Evolutionary conservation across 2,113 vertebrate genomes (phyloP).

Genomic region (Syrrhaptes paradoxus): DNA sequence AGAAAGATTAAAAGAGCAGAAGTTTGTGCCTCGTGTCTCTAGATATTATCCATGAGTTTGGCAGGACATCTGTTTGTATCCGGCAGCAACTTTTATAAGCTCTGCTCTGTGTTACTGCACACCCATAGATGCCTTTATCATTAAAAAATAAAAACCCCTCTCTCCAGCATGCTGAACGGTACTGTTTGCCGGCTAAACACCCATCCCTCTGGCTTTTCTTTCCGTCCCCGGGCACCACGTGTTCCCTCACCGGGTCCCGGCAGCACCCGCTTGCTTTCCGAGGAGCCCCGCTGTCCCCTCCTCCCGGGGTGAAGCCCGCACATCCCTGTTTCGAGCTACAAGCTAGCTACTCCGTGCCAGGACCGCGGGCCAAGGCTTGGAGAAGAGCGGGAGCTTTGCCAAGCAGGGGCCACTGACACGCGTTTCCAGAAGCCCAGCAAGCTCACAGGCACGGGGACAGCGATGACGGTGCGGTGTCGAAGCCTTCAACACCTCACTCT

Average conservation of each 20-base stretch:
- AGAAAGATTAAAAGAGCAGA: not conserved
- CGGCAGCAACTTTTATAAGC: not conserved
- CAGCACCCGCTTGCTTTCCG: not conserved
- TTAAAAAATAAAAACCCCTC: not conserved
- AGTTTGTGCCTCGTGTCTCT: not conserved
- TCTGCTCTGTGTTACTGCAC: fast-evolving
- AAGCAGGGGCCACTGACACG: fast-evolving
- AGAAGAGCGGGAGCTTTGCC: not conserved
- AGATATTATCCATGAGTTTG: not conserved
- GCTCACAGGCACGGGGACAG: fast-evolving
- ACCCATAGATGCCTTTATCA: not conserved
- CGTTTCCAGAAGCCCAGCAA: not conserved
- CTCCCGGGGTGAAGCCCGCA: too few relatives aligned
- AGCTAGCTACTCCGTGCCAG: not conserved
- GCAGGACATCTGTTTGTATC: not conserved
- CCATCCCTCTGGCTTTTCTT: fast-evolving
- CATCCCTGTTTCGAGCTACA: fast-evolving
- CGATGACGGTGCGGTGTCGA: fast-evolving
- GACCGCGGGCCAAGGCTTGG: fast-evolving
- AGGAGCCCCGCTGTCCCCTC: not conserved
- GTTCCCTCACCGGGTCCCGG: not conserved
- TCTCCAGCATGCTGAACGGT: not conserved
- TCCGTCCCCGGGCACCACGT: not conserved
- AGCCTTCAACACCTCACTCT: not conserved
- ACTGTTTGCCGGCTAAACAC: not conserved